Conservation (phyloP, 1,140 invertebrate species). For the Reticulitermes speratus region DNA sequence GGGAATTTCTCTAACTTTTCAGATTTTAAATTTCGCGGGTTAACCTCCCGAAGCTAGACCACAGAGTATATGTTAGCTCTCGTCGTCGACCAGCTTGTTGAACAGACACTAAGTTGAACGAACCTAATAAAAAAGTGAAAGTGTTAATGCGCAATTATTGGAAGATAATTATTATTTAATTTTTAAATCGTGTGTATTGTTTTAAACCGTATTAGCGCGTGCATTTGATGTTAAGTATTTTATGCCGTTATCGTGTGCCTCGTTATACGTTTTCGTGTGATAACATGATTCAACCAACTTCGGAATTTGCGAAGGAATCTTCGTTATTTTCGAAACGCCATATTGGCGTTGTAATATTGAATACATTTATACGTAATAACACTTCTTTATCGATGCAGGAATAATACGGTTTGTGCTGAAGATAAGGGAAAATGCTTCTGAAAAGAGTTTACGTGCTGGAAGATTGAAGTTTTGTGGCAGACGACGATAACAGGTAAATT, state of each 20-base stretch:
- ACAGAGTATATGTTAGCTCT: neutral
- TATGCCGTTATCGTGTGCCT: neutral
- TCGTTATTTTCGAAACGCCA: neutral
- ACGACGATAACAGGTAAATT: neutral
- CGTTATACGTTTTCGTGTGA: neutral
- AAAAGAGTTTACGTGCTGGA: neutral
- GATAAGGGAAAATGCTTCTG: neutral
- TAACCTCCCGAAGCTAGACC: neutral
- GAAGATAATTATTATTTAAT: neutral
- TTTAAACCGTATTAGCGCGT: neutral
- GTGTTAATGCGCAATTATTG: neutral
- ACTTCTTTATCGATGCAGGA: neutral
- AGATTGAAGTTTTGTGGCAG: neutral
- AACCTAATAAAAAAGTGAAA: neutral
- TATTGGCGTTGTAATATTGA: neutral
- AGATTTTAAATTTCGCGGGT: neutral
- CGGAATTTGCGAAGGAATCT: neutral
- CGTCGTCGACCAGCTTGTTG: too few species aligned
- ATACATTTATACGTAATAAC: neutral
- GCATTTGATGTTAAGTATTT: neutral
- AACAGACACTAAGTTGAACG: neutral
- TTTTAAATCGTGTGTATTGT: neutral
- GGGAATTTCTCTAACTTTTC: too few species aligned
- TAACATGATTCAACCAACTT: neutral
- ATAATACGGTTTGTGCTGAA: neutral